Evolutionary conservation across 1,140 invertebrate species (phyloP).

Genomic region (Phymastichus coffea): DNA sequence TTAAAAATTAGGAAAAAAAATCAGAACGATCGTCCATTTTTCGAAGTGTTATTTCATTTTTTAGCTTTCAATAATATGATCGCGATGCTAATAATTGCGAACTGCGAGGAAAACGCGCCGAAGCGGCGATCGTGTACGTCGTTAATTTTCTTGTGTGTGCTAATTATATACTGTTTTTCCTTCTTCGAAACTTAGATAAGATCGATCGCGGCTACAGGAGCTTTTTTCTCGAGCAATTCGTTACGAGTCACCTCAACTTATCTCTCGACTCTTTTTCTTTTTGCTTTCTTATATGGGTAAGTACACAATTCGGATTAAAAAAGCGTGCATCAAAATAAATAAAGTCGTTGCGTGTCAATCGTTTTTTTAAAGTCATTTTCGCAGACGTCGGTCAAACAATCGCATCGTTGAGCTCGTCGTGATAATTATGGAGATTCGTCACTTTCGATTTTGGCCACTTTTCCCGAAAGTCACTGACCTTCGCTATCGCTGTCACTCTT

Average conservation of each 20-base stretch:
- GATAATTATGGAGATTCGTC: conserved; percentile 27
- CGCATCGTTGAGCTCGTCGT: conserved; percentile 25
- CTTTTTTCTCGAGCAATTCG: conserved; percentile 20
- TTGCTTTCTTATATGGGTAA: no score
- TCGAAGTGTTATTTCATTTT: conserved; percentile 17
- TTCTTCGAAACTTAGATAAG: background rate
- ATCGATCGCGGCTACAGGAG: conserved; percentile 44
- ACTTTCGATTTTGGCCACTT: conserved; percentile 28
- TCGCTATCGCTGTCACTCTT: conserved; percentile 91
- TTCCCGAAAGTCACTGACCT: conserved; percentile 66
- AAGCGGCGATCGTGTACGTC: conserved; percentile 38
- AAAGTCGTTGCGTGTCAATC: background rate
- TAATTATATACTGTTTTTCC: background rate
- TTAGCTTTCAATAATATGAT: no score
- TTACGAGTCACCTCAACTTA: background rate
- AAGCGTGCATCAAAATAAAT: conserved; percentile 13
- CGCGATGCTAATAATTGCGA: no score
- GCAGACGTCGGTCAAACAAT: conserved; percentile 21
- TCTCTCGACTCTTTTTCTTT: background rate
- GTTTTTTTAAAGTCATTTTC: conserved; percentile 6
- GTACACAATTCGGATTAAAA: conserved; percentile 6
- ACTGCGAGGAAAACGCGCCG: conserved; percentile 32
- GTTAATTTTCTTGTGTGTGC: background rate
- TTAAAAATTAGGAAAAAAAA: background rate
- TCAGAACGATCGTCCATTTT: no score